Evolutionary conservation across 2,888 invertebrate genomes (phyloP), one percentile per base, ranked within the genome.

Genomic region (Spodoptera littoralis): DNA sequence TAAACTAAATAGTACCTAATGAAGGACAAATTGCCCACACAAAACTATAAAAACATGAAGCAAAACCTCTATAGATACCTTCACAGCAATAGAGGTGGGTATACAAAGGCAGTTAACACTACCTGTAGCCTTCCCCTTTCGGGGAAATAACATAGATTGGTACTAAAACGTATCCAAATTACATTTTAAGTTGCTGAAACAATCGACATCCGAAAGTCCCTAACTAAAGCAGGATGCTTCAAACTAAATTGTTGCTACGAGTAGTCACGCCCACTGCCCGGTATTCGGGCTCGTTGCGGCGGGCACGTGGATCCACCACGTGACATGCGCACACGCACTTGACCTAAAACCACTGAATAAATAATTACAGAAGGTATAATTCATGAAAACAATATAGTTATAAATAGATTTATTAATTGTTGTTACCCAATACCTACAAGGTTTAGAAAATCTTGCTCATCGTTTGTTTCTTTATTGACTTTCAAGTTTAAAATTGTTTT

Each of bases 311-410:
- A 56, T 3, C 11, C 0, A 27, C n/a, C 66, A 72, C 67, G 73
- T 71, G 79, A 59, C 41, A 11, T 64, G 76, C 79, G 75, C 76
- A 46, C 45, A 70, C 76, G 76, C 80, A 79, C 70, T 69, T 63
- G 59, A 48, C 52, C 65, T 6, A 49, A 36, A 51, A 61, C 47
- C 36, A 53, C 24, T 49, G 30, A 11, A 30, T 49, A 42, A 44
- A 56, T 27, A 45, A 41, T 5, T 27, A 50, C 76, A 71, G 70
- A 74, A 71, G 71, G 71, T 46, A 18, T 49, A 24, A 6, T 13
- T 4, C 36, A 2, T 3, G 12, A 4, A 11, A 2, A 36, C 11
- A 3, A 24, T 8, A 12, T 11, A 22, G 9, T 13, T 8, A 50
- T 5, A 8, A 13, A 36, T 12, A 36, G 3, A 50, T 8, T n/a